Evolutionary conservation across 2,888 invertebrate species (phyloP).

Genomic region (Nudaria mundana): DNA sequence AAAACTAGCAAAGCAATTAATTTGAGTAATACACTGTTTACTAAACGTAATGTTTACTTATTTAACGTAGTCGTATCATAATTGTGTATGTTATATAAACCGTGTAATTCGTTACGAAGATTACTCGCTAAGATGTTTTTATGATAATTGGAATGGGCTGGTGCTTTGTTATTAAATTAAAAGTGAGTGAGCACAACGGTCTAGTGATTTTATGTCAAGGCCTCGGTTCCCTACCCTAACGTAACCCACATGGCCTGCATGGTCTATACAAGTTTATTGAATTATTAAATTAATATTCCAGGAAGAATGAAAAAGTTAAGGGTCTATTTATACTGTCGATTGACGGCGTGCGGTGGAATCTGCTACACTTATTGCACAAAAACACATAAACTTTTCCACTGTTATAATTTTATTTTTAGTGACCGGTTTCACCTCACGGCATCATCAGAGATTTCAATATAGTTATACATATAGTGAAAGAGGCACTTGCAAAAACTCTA

Average conservation of each 20-base stretch:
- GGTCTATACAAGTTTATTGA: slow-evolving; percentile 13
- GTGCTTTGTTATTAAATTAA: slow-evolving; percentile 47
- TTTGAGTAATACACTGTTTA: slow-evolving; percentile 1
- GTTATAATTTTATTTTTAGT: too few relatives aligned
- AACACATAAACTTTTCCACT: too few relatives aligned
- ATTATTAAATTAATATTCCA: neutral
- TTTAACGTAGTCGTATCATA: neutral
- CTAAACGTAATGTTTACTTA: slow-evolving; percentile 4
- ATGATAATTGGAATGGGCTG: slow-evolving; percentile 36
- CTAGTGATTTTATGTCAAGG: slow-evolving; percentile 64
- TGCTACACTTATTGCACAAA: too few relatives aligned
- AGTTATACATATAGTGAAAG: too few relatives aligned
- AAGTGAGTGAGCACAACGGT: slow-evolving; percentile 49
- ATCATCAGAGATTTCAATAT: too few relatives aligned
- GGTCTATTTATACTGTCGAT: too few relatives aligned
- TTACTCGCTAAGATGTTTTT: slow-evolving; percentile 30
- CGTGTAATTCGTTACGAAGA: slow-evolving; percentile 18
- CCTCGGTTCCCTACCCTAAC: slow-evolving; percentile 48
- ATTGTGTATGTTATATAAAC: slow-evolving; percentile 12
- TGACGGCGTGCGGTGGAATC: too few relatives aligned
- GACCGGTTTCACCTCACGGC: too few relatives aligned
- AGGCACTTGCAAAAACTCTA: too few relatives aligned
- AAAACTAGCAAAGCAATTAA: too few relatives aligned
- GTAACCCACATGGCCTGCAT: slow-evolving; percentile 6
- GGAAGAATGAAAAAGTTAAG: too few relatives aligned